phyloP scores from a whole-genome alignment of 1,140 invertebrate species.

The Panulirus ornatus region DNA sequence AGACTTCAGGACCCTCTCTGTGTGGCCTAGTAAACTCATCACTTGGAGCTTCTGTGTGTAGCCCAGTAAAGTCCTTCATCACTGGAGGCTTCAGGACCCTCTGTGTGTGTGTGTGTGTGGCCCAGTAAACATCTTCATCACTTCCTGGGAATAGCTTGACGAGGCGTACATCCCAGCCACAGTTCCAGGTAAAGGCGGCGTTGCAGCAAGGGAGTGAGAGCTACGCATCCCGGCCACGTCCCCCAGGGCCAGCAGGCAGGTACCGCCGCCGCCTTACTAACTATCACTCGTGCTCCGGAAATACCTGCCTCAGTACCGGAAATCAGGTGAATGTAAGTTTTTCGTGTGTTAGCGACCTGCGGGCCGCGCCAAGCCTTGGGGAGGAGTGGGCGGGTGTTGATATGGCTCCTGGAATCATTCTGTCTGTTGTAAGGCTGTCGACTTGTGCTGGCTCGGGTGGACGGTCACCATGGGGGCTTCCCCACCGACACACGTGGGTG shows the following conservation, averaged over 20 bases:
- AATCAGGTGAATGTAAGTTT: constrained; percentile 18
- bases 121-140: neutral
- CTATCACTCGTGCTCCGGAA: neutral
- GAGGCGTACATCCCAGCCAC: neutral
- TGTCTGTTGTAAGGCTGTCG: too few relatives aligned
- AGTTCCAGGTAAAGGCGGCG: neutral
- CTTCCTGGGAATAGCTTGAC: neutral
- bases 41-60: too few relatives aligned
- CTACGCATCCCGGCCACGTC: neutral
- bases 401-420: too few relatives aligned
- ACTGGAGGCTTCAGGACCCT: too few relatives aligned
- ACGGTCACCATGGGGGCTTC: too few relatives aligned
- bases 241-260: neutral
- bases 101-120: neutral
- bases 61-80: too few relatives aligned
- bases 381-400: too few relatives aligned
- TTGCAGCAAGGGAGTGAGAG: neutral
- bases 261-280: neutral
- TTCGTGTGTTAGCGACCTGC: neutral
- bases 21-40: too few relatives aligned
- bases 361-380: neutral
- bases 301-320: constrained; percentile 30
- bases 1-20: too few relatives aligned
- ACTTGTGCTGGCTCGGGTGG: too few relatives aligned
- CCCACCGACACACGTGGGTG: too few relatives aligned